Evolutionary conservation across 2,888 invertebrate species (phyloP), one percentile per base, ranked within the genome.

Genomic region (Drosophila macrospina): DNA sequence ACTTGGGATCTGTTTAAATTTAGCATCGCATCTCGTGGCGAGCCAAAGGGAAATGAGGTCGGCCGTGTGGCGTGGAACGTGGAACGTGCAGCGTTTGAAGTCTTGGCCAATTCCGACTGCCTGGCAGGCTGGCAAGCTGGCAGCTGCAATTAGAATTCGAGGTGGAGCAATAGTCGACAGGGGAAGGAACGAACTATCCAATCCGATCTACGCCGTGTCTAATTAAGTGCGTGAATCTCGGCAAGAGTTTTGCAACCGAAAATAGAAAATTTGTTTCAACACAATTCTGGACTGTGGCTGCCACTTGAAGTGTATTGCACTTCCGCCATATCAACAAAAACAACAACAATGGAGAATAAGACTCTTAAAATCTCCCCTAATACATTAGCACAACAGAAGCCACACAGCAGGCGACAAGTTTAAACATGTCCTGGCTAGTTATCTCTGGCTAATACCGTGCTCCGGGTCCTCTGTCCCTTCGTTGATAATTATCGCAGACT

Each of bases 221-320:
- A 88, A 83, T 88, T 88, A 83, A 86, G 88, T 78, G 85, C 86
- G 66, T 80, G 64, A 78, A 78, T 86, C 88, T 88, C 86, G 82
- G 69, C 88, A 85, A 76, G 65, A 70, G 55, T 84, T 56, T 44
- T 37, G 41, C 57, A 16, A 50, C 57, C 39, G 51, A 83, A 83
- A 83, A 83, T 88, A 83, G 88, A 83, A 70, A 67, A 65, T 67
- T 39, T 51, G 78, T 83, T 86, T 86, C 86, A 77, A 83, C 78
- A 83, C 71, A 74, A 44, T 55, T 65, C 57, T 55, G n/a, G 39
- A 34, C 32, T 54, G 51, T 30, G 51, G 37, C 16, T 39, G 11
- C 37, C 16, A 39, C 51, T 77, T 74, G 59, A 79, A 80, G 66
- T 60, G 56, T 60, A 65, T 56, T 60, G 65, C 63, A 78, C 80